Base-by-base conservation (phyloP, 2,797 vertebrate species). In the Bothrops alternatus region DNA sequence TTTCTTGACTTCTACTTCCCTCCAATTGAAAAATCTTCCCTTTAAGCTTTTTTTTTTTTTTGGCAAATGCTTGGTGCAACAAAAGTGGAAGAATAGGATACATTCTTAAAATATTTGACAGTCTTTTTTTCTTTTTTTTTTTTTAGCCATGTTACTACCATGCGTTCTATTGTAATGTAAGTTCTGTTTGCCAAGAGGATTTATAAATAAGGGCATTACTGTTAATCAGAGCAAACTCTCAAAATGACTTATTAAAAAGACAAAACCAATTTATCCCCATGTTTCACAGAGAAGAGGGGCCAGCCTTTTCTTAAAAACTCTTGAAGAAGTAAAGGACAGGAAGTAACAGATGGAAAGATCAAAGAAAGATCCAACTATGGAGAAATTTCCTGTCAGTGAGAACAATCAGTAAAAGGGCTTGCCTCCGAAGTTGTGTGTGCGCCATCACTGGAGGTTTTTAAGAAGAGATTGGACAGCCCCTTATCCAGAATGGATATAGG, bases 61-160 rank as follows among this genome's bases (percentile, higher is more conserved):
- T 95, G 87, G 92, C 32, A 58, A 50, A 93, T 23, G 12, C 86
- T n/a, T 78, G 1, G 53, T 86, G 50, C 47, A 6, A 1, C 47
- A 50, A 53, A 53, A 53, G 50, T 53, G 50, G 50, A 53, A 90
- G 93, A 97, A 93, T 86, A 92, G 86, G 57, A 14, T 91, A 92
- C 63, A 96, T 93, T 95, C 94, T 90, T 90, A 93, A 63, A 88
- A 91, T 14, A 58, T 25, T 94, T 88, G 93, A 58, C 55, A 95
- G 96, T 95, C 90, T 92, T 95, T 32, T 93, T 50, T 95, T 88
- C 12, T n/a, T n/a, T n/a, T n/a, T n/a, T n/a, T n/a, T n/a, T n/a
- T n/a, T n/a, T n/a, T n/a, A 65, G 4, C n/a, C 13, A 14, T 69
- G n/a, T n/a, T n/a, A n/a, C 58, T 73, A 20, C 6, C 6, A 20